Evolutionary conservation across 2,797 vertebrate species (phyloP).

Genomic region (Zalophus californianus): DNA sequence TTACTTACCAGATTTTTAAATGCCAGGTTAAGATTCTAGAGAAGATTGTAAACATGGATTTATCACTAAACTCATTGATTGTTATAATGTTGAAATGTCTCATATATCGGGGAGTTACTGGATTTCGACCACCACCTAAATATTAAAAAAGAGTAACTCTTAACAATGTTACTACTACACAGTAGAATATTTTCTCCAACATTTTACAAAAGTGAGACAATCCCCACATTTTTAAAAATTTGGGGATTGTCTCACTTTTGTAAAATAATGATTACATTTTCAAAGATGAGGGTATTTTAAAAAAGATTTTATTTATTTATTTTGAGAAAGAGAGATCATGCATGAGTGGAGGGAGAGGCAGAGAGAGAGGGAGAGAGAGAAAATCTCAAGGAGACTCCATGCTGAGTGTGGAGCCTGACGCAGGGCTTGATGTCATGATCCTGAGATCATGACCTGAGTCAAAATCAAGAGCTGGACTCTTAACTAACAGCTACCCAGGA

Average conservation of each 20-base stretch:
- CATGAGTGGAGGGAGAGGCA: not conserved
- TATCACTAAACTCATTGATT: constrained; percentile 95
- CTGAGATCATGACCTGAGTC: not conserved
- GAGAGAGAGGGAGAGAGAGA: not conserved
- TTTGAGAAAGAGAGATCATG: not conserved
- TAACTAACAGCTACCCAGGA: not conserved
- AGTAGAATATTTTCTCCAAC: not conserved
- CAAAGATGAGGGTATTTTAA: not conserved
- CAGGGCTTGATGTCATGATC: not conserved
- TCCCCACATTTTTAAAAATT: not conserved
- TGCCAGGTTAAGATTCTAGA: constrained; percentile 95
- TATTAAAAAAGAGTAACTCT: constrained; percentile 58
- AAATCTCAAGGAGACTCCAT: not conserved
- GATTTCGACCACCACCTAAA: constrained; percentile 94
- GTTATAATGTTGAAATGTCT: constrained; percentile 95
- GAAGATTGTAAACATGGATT: constrained; percentile 95
- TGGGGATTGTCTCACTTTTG: not conserved
- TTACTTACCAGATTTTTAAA: constrained; percentile 91
- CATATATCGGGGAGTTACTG: constrained; percentile 92
- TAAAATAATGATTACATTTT: not conserved
- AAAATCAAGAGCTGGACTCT: not conserved
- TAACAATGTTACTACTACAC: not conserved
- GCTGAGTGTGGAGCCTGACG: not conserved
- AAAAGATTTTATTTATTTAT: not conserved
- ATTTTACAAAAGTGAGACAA: not conserved